phyloP scores from a whole-genome alignment of 2,888 invertebrate genomes.

The Thecocarcelia acutangulata region DNA sequence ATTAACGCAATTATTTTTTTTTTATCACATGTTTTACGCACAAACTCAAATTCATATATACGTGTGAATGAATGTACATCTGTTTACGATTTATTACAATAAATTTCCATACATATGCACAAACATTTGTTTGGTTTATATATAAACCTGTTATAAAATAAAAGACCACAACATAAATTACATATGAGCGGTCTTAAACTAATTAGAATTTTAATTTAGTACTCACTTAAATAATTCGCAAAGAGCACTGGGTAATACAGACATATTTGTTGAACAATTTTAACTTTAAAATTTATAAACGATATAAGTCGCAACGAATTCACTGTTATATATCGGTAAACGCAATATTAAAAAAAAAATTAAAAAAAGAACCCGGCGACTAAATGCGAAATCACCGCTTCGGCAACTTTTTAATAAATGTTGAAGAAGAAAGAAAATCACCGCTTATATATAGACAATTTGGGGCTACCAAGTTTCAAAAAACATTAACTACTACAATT shows the following conservation, averaged over 20 bases:
- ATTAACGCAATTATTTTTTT: too few relatives aligned
- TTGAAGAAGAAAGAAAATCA: conserved; percentile 16
- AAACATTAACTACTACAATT: not conserved
- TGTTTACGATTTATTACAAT: too few relatives aligned
- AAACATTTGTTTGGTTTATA: too few relatives aligned
- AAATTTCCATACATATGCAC: too few relatives aligned
- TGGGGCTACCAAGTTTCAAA: not conserved
- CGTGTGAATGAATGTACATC: too few relatives aligned
- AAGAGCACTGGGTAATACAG: conserved; percentile 74
- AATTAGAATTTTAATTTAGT: not conserved
- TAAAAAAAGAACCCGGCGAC: too few relatives aligned
- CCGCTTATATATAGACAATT: conserved; percentile 48
- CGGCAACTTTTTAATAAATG: conserved; percentile 39
- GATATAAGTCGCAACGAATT: conserved; percentile 34
- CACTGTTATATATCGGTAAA: conserved; percentile 15
- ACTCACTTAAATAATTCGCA: conserved; percentile 75
- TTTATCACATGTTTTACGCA: too few relatives aligned
- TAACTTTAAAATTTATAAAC: not conserved
- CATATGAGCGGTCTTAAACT: too few relatives aligned
- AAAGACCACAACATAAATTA: too few relatives aligned
- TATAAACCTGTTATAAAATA: too few relatives aligned
- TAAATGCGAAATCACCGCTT: conserved; percentile 12
- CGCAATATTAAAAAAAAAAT: conserved; percentile 5
- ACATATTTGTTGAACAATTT: conserved; percentile 71
- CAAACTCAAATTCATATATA: too few relatives aligned